These are phyloP conservation scores for Cheilinus undulatus DNA, from an alignment of 2,113 vertebrate species.

Conservation along the genomic window DNA sequence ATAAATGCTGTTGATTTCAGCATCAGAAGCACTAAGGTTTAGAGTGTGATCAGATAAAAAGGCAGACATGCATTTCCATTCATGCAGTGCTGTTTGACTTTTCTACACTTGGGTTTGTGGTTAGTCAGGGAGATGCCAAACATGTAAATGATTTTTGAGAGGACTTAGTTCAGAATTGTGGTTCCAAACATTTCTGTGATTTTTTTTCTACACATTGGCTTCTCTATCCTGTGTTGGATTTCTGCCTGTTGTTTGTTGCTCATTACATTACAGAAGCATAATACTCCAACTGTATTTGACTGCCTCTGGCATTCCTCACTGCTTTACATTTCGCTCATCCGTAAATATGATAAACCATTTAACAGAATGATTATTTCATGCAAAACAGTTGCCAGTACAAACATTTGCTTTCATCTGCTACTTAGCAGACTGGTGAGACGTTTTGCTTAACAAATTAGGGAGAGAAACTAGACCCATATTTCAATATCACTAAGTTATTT, in stretches of 20 bases:
- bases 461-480: conserved; percentile 60
- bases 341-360: conserved; percentile 67
- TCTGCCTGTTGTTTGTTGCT: conserved; percentile 14
- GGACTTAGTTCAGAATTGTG: too few species aligned
- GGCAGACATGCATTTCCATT: background rate
- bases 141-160: too few species aligned
- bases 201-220: background rate
- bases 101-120: background rate
- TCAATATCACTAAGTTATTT: conserved; percentile 49
- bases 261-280: conserved; percentile 14
- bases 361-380: conserved; percentile 62
- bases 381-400: conserved; percentile 67
- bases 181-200: too few species aligned
- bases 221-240: background rate
- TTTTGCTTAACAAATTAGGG: conserved; percentile 73
- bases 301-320: conserved; percentile 46
- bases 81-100: too few species aligned
- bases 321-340: conserved; percentile 58
- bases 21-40: background rate
- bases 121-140: background rate
- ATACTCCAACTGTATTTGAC: conserved; percentile 33
- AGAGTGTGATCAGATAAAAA: background rate
- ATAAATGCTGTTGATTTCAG: background rate
- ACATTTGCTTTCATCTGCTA: conserved; percentile 65
- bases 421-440: conserved; percentile 56